Evolutionary conservation across 2,888 invertebrate genomes (phyloP).

Genomic region (Drosophila nigricruria): DNA sequence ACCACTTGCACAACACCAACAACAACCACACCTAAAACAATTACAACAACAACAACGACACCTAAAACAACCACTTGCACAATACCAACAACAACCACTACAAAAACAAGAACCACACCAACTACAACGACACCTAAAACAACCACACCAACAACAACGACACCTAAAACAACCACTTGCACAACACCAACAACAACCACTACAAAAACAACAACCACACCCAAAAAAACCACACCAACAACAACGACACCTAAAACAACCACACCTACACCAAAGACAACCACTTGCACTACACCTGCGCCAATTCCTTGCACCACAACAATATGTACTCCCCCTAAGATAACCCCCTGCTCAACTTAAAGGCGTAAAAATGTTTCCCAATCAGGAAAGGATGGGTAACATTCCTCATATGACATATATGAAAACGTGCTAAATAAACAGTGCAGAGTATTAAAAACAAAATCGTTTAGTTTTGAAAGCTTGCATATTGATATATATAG

Average conservation of each 20-base stretch:
- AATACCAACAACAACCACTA: background rate
- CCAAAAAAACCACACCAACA: background rate
- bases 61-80: background rate
- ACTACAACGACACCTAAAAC: background rate
- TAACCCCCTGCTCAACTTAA: background rate
- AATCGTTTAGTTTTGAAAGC: background rate
- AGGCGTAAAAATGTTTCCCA: background rate
- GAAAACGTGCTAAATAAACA: background rate
- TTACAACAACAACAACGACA: conserved; percentile 7
- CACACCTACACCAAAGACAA: background rate
- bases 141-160: conserved; percentile 14
- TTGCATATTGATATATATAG: background rate
- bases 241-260: background rate
- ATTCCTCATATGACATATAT: background rate
- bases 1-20: background rate
- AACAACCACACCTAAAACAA: background rate
- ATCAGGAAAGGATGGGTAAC: too few relatives aligned
- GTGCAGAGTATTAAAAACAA: background rate
- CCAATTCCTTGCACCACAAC: background rate
- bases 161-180: background rate
- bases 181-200: background rate
- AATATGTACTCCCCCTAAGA: background rate
- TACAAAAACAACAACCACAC: conserved; percentile 1
- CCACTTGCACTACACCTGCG: conserved; percentile 7
- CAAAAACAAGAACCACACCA: background rate